Conservation (phyloP, 2,797 vertebrate genomes). For the Pseudochromis fuscus region DNA sequence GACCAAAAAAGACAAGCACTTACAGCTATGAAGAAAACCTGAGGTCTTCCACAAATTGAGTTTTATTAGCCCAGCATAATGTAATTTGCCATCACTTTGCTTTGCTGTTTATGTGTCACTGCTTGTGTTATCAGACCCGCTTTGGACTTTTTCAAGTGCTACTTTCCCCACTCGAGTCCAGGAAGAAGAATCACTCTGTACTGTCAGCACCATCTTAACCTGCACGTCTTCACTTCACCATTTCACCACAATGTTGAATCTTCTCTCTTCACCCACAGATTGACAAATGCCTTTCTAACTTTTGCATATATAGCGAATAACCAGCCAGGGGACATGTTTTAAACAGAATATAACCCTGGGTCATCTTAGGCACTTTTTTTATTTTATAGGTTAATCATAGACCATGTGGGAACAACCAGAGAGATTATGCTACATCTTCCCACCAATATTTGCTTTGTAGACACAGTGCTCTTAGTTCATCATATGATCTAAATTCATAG, state of each 20-base stretch:
- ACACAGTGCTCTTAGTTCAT: slow-evolving; percentile 28
- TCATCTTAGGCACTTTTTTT: background rate
- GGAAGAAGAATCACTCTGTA: background rate
- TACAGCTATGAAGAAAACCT: background rate
- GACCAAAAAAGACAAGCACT: background rate
- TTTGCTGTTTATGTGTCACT: no score
- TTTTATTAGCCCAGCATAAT: no score
- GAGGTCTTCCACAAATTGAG: no score
- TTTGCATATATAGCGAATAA: slow-evolving; percentile 46
- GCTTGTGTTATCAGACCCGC: background rate
- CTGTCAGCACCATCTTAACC: background rate
- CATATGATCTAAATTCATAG: slow-evolving; percentile 25
- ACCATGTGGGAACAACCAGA: background rate
- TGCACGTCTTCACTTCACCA: background rate
- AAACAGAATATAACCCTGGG: background rate
- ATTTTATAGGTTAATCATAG: background rate
- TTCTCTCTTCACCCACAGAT: background rate
- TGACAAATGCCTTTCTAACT: slow-evolving; percentile 29
- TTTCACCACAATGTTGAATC: background rate
- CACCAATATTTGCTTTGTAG: slow-evolving; percentile 8
- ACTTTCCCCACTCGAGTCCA: background rate
- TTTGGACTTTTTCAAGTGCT: background rate
- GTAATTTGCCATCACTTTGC: background rate
- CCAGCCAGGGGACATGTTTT: background rate
- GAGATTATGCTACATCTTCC: background rate